Evolutionary conservation across 64 coral and sea anemone genomes (phyloP).

Genomic region (Montipora cactus): DNA sequence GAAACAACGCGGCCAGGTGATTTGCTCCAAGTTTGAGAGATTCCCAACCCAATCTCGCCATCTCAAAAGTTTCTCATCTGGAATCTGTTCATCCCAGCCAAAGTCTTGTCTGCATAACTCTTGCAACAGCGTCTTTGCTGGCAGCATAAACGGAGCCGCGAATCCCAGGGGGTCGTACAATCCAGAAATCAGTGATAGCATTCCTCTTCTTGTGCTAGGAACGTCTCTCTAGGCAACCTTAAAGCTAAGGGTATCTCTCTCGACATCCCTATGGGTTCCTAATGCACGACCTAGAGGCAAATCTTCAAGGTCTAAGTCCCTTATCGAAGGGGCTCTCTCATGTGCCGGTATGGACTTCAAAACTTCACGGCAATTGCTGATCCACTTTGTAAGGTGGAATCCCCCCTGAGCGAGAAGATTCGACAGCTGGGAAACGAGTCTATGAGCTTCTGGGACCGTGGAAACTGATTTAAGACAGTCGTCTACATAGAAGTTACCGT

Average conservation of each 20-base stretch:
- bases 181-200: neutral
- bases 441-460: too few relatives aligned
- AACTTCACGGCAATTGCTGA: conserved; percentile 28
- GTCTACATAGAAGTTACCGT: too few relatives aligned
- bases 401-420: neutral
- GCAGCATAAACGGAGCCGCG: neutral
- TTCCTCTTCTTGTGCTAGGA: neutral
- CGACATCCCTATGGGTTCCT: conserved; percentile 37
- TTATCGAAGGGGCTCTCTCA: conserved; percentile 23
- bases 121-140: conserved; percentile 18
- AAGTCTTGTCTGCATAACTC: neutral
- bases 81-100: conserved; percentile 9
- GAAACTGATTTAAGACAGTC: too few relatives aligned
- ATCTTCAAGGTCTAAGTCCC: conserved; percentile 25
- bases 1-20: too few relatives aligned
- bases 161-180: neutral
- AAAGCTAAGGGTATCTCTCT: conserved; percentile 8
- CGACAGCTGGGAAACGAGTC: too few relatives aligned
- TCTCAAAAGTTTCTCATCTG: neutral
- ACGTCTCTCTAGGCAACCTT: too few relatives aligned
- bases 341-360: conserved; percentile 15
- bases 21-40: too few relatives aligned
- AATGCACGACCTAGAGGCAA: conserved; percentile 52
- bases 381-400: conserved; percentile 24
- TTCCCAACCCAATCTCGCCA: neutral